These are phyloP conservation scores for Ameiurus melas DNA, from an alignment of 2,113 vertebrate species.

Conservation along the genomic window DNA sequence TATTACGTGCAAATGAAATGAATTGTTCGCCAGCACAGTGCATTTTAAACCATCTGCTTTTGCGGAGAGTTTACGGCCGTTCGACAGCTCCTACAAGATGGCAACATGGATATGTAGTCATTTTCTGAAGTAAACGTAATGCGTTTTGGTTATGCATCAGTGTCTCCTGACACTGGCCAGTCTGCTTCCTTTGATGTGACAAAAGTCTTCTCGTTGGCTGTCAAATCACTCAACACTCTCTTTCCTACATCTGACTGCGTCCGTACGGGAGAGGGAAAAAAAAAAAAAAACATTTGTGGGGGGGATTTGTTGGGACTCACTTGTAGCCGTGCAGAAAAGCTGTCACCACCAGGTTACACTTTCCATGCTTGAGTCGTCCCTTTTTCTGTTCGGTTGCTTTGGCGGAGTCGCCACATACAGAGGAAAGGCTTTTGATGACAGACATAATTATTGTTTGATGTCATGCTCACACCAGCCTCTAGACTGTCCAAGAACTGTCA, in stretches of 20 bases:
- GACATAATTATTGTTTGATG: conserved; percentile 68
- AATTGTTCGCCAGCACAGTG: conserved; percentile 48
- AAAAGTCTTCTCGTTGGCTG: conserved; percentile 54
- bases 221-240: conserved; percentile 48
- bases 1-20: conserved; percentile 49
- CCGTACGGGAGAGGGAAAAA: not conserved
- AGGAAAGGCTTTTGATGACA: conserved; percentile 56
- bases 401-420: conserved; percentile 47
- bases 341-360: conserved; percentile 50
- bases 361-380: conserved; percentile 57
- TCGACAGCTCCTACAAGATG: conserved; percentile 50
- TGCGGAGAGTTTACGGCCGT: conserved; percentile 46
- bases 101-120: conserved; percentile 52
- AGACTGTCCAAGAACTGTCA: conserved; percentile 77
- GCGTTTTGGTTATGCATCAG: conserved; percentile 56
- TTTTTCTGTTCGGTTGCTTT: conserved; percentile 49
- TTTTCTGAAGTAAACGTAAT: conserved; percentile 51
- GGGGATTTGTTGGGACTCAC: conserved; percentile 29
- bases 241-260: conserved; percentile 38
- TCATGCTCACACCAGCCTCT: conserved; percentile 50
- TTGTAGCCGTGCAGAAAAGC: conserved; percentile 45
- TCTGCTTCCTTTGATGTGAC: conserved; percentile 53
- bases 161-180: conserved; percentile 53
- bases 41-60: conserved; percentile 52
- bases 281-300: not conserved